These are phyloP conservation scores for Cosmia trapezina DNA, from an alignment of 2,888 invertebrate genomes.

Conservation along the genomic window DNA sequence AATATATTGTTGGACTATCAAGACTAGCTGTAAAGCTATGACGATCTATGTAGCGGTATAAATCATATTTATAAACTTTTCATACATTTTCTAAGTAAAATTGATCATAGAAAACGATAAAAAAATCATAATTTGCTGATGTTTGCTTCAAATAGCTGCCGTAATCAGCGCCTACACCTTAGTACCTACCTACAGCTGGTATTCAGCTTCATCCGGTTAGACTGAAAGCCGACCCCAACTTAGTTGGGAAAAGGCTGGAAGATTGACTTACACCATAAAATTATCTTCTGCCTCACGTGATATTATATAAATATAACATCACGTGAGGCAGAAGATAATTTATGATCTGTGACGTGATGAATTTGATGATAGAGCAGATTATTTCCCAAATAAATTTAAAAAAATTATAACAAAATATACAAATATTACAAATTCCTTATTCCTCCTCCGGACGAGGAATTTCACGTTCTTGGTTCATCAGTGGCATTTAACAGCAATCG, in stretches of 20 bases:
- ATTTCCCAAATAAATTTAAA: background rate
- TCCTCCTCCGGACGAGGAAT: too few species aligned
- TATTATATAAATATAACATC: background rate
- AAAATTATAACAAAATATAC: background rate
- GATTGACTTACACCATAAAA: too few species aligned
- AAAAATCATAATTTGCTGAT: background rate
- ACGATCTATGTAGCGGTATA: constrained; percentile 26
- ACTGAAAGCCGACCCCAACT: too few species aligned
- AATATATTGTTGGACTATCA: background rate
- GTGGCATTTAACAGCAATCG: background rate
- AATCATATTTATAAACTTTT: constrained; percentile 38
- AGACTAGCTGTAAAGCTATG: constrained; percentile 9
- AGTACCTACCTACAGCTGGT: background rate
- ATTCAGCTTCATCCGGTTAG: too few species aligned
- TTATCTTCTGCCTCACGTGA: too few species aligned
- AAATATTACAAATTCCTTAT: background rate
- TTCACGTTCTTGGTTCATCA: background rate
- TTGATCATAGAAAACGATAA: constrained; percentile 9
- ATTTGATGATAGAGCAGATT: background rate
- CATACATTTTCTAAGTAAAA: constrained; percentile 38
- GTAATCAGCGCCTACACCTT: constrained; percentile 1
- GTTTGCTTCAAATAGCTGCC: constrained; percentile 11
- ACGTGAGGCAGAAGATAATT: background rate
- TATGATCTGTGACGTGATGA: background rate
- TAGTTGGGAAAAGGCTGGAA: too few species aligned